Base-by-base conservation (phyloP, 2,888 invertebrate species). In the Atethmia centrago region DNA sequence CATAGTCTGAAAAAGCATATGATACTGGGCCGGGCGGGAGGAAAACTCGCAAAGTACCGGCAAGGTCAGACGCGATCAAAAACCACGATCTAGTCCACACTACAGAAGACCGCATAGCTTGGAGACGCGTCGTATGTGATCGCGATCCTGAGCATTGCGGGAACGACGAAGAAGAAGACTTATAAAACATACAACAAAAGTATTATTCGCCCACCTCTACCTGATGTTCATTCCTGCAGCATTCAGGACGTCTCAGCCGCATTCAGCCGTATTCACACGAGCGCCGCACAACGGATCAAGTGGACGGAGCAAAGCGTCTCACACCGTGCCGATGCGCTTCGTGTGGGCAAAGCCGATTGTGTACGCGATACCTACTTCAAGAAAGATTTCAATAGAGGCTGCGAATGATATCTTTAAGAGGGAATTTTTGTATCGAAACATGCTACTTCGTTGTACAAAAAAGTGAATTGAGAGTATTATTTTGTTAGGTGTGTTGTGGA, bases 291-390 rank as follows among this genome's bases (percentile, higher is more conserved):
- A n/a, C 82, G 79, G 74, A 64, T 78, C 74, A 74, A 82, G 70
- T 74, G 79, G 79, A 66, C 79, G 55, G n/a, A 53, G 79, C 79
- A 61, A 56, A 61, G 51, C 67, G 67, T 21, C 67, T 42, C n/a
- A 68, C 53, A 53, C 62, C 61, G 58, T 56, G 49, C 49, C 68
- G 62, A 53, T 56, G 62, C 53, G 71, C 67, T 69, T 53, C 53
- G 56, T 55, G 66, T 36, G 58, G 14, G 25, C 14, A 63, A 69
- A 75, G 69, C 69, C 81, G 71, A 79, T 81, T 83, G 83, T 83
- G 71, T 69, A 40, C 21, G 9, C 28, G 68, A 81, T 74, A 65
- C 56, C 36, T 40, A 59, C 62, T 66, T 65, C 53, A 65, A 73
- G 61, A 53, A 65, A 61, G 36, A 71, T 68, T 74, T 64, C 58